phyloP scores from a whole-genome alignment of 2,113 vertebrate species.

The Gopherus flavomarginatus region DNA sequence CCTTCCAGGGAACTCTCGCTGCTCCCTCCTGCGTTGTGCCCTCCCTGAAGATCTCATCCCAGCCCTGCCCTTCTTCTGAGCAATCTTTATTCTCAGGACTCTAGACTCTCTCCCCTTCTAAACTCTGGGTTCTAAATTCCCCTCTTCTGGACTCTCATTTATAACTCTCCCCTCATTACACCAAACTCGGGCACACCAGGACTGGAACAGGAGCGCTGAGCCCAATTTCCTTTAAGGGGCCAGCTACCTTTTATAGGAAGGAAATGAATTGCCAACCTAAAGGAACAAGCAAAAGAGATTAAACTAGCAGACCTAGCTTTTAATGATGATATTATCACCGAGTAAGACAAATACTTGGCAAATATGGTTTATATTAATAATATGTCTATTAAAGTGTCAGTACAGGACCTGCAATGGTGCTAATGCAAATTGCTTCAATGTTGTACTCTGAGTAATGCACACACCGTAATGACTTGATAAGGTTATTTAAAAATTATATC shows the following conservation, averaged over 20 bases:
- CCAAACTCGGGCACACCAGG: background rate
- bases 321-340: background rate
- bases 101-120: background rate
- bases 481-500: conserved; percentile 5
- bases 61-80: background rate
- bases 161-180: background rate
- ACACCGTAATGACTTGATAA: background rate
- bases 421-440: background rate
- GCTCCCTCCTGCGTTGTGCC: background rate
- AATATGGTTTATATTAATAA: background rate
- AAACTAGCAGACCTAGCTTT: background rate
- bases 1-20: background rate
- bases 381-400: conserved; percentile 21
- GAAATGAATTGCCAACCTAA: background rate
- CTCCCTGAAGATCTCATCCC: background rate
- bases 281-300: background rate
- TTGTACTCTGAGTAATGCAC: conserved; percentile 36
- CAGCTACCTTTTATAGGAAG: background rate
- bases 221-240: background rate
- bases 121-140: background rate
- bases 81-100: background rate
- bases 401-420: conserved; percentile 25
- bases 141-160: background rate
- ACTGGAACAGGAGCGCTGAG: background rate
- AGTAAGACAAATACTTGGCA: background rate